These are phyloP conservation scores for Cyclura pinguis DNA, from an alignment of 2,797 vertebrate genomes.

Conservation along the genomic window DNA sequence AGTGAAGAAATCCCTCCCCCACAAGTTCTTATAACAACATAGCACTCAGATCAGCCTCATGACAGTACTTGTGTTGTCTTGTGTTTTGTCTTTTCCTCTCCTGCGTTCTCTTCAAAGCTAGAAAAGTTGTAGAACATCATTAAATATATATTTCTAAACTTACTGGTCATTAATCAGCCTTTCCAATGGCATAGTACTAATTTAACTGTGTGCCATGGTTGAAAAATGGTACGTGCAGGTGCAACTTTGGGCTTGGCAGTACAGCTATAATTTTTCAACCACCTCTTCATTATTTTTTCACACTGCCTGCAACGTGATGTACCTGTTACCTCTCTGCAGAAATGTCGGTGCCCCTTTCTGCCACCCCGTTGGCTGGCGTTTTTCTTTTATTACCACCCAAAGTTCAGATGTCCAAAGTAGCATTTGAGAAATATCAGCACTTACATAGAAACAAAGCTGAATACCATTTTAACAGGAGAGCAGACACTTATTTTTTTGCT, in stretches of 20 bases:
- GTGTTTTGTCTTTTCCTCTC: background rate
- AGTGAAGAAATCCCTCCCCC: too few relatives aligned
- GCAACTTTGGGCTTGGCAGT: background rate
- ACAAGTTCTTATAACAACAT: too few relatives aligned
- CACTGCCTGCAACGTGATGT: conserved; percentile 23
- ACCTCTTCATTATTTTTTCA: conserved; percentile 36
- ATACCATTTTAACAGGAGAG: conserved; percentile 1
- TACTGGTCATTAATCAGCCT: conserved; percentile 28
- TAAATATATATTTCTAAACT: conserved; percentile 19
- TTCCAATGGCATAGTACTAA: background rate
- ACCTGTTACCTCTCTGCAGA: conserved; percentile 5
- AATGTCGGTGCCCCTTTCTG: background rate
- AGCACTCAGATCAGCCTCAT: background rate
- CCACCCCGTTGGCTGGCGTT: too few relatives aligned
- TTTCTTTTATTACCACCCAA: conserved; percentile 29
- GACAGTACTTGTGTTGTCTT: background rate
- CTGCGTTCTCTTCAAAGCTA: background rate
- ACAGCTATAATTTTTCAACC: conserved; percentile 18
- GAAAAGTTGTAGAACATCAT: conserved; percentile 8
- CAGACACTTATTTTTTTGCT: background rate
- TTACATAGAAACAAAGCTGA: background rate
- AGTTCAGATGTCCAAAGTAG: conserved; percentile 20
- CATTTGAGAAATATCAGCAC: conserved; percentile 23
- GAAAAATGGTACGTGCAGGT: conserved; percentile 21
- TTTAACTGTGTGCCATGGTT: conserved; percentile 4